phyloP scores from a whole-genome alignment of 2,888 invertebrate genomes.

The Orthosia cruda region DNA sequence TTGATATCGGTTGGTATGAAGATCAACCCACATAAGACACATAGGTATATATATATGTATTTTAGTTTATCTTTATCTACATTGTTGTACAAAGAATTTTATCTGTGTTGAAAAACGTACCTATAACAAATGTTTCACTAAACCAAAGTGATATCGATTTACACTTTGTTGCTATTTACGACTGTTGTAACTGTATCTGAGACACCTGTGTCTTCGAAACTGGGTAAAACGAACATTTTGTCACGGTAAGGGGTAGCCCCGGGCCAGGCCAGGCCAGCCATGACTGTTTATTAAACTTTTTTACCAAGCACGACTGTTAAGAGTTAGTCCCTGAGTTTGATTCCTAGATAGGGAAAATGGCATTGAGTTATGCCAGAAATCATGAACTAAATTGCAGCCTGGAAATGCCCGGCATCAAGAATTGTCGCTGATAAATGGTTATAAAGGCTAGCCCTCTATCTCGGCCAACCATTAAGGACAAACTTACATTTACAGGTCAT shows the following conservation, averaged over 20 bases:
- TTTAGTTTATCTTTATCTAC: neutral
- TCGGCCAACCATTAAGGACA: too few species aligned
- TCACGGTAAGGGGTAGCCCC: neutral
- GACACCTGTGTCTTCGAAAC: conserved; percentile 36
- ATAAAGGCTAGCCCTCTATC: too few species aligned
- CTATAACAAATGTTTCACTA: neutral
- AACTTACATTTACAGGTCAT: too few species aligned
- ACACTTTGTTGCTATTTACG: conserved; percentile 27
- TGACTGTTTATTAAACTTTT: neutral
- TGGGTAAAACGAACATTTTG: neutral
- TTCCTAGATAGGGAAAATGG: neutral
- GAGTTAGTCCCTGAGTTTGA: neutral
- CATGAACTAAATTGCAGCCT: too few species aligned
- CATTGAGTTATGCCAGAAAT: too few species aligned
- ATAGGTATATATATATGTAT: too few species aligned
- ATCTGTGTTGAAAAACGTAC: neutral
- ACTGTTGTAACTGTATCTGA: conserved; percentile 9
- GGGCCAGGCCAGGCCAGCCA: neutral
- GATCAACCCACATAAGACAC: neutral
- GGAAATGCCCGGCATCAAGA: too few species aligned
- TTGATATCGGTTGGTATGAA: conserved; percentile 27
- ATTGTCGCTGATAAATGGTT: too few species aligned
- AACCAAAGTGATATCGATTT: conserved; percentile 6
- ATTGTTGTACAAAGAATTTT: neutral
- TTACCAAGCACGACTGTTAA: neutral